Evolutionary conservation across 2,888 invertebrate genomes (phyloP).

Genomic region (Mactromeris polynyma): DNA sequence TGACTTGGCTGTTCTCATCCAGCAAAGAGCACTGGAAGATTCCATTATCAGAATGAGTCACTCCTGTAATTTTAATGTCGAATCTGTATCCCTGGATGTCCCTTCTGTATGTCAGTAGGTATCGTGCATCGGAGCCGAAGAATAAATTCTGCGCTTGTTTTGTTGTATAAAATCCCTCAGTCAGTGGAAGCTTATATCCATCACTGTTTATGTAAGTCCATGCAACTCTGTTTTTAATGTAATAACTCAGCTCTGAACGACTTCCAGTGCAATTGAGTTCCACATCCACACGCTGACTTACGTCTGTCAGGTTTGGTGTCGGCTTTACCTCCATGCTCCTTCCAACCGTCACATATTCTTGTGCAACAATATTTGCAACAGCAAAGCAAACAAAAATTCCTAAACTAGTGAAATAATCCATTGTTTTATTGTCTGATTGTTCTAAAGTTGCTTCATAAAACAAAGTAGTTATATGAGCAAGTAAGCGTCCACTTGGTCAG

Average conservation of each 20-base stretch:
- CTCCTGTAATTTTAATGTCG: conserved; percentile 12
- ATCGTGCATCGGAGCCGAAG: neutral
- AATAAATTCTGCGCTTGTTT: neutral
- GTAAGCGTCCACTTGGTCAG: neutral
- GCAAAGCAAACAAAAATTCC: neutral
- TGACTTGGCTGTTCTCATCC: neutral
- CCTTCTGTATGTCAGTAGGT: neutral
- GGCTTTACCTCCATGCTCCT: neutral
- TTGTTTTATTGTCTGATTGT: neutral
- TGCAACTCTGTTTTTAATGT: conserved; percentile 5
- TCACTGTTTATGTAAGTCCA: neutral
- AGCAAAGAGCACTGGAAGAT: neutral
- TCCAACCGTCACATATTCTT: neutral
- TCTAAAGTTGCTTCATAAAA: neutral
- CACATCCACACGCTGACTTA: neutral
- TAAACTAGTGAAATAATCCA: neutral
- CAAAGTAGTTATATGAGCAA: neutral
- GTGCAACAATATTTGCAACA: neutral
- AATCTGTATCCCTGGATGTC: conserved; percentile 12
- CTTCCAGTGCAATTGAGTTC: conserved; percentile 18
- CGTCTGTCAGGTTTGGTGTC: conserved; percentile 15
- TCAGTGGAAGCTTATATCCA: neutral
- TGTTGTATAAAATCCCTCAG: conserved; percentile 12
- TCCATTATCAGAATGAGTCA: neutral
- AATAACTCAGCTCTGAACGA: conserved; percentile 5